Base-by-base conservation (phyloP, 2,797 vertebrate species). In the Acipenser ruthenus region DNA sequence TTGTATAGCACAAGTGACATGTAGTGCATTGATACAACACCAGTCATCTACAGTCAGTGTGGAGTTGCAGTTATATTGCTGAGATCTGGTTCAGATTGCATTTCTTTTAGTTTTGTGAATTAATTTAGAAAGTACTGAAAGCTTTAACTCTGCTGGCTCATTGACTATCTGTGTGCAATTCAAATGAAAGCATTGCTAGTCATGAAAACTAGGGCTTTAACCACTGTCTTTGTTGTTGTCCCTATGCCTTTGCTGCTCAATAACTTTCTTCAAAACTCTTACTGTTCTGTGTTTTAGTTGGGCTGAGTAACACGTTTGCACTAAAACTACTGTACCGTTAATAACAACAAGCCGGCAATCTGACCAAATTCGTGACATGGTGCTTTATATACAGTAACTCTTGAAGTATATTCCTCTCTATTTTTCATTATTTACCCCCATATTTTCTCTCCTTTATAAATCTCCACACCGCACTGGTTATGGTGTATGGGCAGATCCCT, bases 401-500 rank as follows among this genome's bases (percentile, higher is more conserved):
- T 66, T 74, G 10, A 64, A 65, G 3, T 70, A 65, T 77, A 49
- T 68, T 55, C n/a, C 64, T 37, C 72, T 68, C 51, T 63, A 52
- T 55, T 1, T 60, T 50, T 59, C 48, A 50, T 74, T 66, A 74
- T 80, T 86, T 65, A 80, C 73, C 87, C 83, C 79, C 80, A 86
- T 89, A 88, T 87, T 92, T 86, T 93, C 70, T 70, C 47, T 82
- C 63, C 75, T 67, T 65, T 91, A 81, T 80, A 84, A 60, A 67
- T 70, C 88, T 85, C 87, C 85, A 83, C 83, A 84, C 83, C 89
- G 86, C 88, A 87, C 87, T 87, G 87, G 86, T 90, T 87, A 83
- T 83, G 89, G 83, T 91, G 84, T 90, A 83, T 92, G 93, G 79
- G 88, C 94, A 97, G 96, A 99, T 89, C 95, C 96, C 80, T 99